phyloP scores from a whole-genome alignment of 2,888 invertebrate genomes.

The Ormyrus nitidulus region DNA sequence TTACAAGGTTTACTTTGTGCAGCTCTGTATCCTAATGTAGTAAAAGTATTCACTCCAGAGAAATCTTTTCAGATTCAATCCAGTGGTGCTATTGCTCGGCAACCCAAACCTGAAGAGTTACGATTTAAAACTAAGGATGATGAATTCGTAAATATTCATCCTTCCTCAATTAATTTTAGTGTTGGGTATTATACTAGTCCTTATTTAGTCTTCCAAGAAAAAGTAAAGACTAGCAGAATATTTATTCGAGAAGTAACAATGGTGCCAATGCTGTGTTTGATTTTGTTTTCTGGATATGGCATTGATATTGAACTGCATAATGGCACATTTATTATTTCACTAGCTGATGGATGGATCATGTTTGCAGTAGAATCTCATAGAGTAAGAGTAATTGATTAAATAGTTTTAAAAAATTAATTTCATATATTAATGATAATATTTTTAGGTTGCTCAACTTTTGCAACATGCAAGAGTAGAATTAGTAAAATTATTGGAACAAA shows the following conservation, averaged over 20 bases:
- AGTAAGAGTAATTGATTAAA: slow-evolving; percentile 73
- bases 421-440: slow-evolving; percentile 57
- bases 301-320: slow-evolving; percentile 84
- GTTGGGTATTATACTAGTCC: slow-evolving; percentile 83
- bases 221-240: slow-evolving; percentile 87
- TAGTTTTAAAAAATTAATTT: slow-evolving; percentile 14
- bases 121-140: slow-evolving; percentile 86
- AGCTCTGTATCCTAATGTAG: slow-evolving; percentile 94
- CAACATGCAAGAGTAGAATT: slow-evolving; percentile 87
- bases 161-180: slow-evolving; percentile 85
- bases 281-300: slow-evolving; percentile 82
- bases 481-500: slow-evolving; percentile 86
- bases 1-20: slow-evolving; percentile 91
- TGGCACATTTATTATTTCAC: slow-evolving; percentile 83
- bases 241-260: slow-evolving; percentile 89
- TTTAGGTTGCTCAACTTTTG: slow-evolving; percentile 87
- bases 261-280: slow-evolving; percentile 85
- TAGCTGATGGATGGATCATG: slow-evolving; percentile 90
- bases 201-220: slow-evolving; percentile 89
- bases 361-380: slow-evolving; percentile 86
- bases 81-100: slow-evolving; percentile 85
- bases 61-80: slow-evolving; percentile 85
- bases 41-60: slow-evolving; percentile 88
- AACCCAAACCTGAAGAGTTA: slow-evolving; percentile 83
- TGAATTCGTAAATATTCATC: slow-evolving; percentile 84